Conservation (phyloP, 1,140 invertebrate genomes). For the Ridgeia piscesae region DNA sequence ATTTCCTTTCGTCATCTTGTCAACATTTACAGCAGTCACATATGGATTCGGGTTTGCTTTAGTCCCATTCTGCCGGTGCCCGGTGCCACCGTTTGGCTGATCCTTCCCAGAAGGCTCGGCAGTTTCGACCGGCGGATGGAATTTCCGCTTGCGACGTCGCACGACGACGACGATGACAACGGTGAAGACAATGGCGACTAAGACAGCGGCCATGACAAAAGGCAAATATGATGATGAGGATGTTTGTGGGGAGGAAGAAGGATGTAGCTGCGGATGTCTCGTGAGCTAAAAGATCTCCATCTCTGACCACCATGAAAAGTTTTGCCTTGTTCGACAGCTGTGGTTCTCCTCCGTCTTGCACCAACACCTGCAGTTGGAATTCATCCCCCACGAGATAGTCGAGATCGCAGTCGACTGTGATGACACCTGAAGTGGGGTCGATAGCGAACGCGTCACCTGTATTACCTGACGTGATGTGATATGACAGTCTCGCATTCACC, state of each 20-base stretch:
- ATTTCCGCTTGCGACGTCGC: slow-evolving; percentile 7
- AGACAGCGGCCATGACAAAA: not conserved
- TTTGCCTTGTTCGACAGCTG: not conserved
- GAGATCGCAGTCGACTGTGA: slow-evolving; percentile 19
- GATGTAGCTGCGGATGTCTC: not conserved
- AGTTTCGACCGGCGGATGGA: not conserved
- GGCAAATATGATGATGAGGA: slow-evolving; percentile 19
- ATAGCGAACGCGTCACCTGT: slow-evolving; percentile 19
- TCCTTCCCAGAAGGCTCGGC: not conserved
- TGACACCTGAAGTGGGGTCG: slow-evolving; percentile 15
- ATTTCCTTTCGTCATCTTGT: not conserved
- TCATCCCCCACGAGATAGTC: not conserved
- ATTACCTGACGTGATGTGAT: slow-evolving; percentile 20
- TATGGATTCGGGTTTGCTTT: not conserved
- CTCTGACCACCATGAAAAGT: slow-evolving; percentile 19
- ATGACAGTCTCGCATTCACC: slow-evolving; percentile 24
- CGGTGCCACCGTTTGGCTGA: not conserved
- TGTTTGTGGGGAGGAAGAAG: slow-evolving; percentile 1
- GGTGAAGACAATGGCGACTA: slow-evolving; percentile 13
- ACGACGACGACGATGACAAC: slow-evolving; percentile 14
- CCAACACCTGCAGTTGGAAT: slow-evolving; percentile 20
- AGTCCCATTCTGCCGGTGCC: not conserved
- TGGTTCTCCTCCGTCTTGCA: slow-evolving; percentile 23
- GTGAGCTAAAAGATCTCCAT: not conserved
- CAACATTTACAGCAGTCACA: not conserved